Base-by-base conservation (phyloP, 2,888 invertebrate genomes). In the Exocentrus adspersus region DNA sequence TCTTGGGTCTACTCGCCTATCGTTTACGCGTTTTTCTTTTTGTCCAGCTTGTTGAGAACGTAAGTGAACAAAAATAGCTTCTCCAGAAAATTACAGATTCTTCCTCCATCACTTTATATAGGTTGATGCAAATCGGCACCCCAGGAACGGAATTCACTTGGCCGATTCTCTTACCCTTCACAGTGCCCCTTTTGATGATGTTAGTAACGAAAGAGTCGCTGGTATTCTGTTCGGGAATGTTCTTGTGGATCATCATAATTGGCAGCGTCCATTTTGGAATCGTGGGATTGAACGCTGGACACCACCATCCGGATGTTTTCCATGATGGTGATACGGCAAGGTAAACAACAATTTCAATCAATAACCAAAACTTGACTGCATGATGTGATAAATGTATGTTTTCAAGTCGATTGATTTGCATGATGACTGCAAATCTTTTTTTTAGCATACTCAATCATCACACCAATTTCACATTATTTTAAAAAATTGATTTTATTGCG, bases 221-320 rank as follows among this genome's bases (percentile, higher is more conserved):
- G 0, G 59, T 73, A 3, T 72, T 79, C 41, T 84, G 84, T 0
- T 7, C 88, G 0, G 72, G 80, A 14, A 81, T 83, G 68, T 92
- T 90, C 88, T 30, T 87, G 0, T 92, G 89, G 89, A 65, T 87
- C 0, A 79, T 85, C 67, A 85, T 89, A 9, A 78, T 86, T 19
- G 84, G 84, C 1, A 90, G 92, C 72, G 84, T 89, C 32, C 67
- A 86, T 0, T 91, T 93, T 77, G 84, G 82, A 10, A 71, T 86
- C 1, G 87, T 92, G 60, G 92, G 89, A 1, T 75, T 91, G 0
- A 92, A 89, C 77, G 92, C 92, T 0, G 92, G 89, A 1, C 93
- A 93, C 82, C 92, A 93, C 76, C 92, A 93, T 78, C 92, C 93
- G 0, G 87, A 87, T 28, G 89, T 92, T 62, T 90, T 90, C 74